A percentile compares a stretch with the other conserved stretches of the same genome.
phyloP scores from a whole-genome alignment of 2,113 vertebrate genomes.

The Pristiophorus japonicus region DNA sequence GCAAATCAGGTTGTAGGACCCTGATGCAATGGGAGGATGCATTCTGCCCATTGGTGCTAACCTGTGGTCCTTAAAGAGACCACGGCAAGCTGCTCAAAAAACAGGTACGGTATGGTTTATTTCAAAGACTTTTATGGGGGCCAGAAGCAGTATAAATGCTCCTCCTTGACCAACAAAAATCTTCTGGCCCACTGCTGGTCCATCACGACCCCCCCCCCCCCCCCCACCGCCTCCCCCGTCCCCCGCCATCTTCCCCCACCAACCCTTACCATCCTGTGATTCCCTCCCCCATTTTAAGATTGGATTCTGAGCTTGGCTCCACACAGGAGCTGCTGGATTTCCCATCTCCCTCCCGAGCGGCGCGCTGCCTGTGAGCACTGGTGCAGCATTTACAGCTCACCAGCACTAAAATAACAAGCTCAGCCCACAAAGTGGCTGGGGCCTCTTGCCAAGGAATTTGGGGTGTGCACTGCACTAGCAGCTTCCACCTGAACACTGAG shows the following conservation, averaged over 20 bases:
- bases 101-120: neutral
- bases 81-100: neutral
- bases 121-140: neutral
- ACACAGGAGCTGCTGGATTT: neutral
- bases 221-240: too few species aligned
- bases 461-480: neutral
- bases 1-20: neutral
- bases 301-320: neutral
- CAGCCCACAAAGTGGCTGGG: neutral
- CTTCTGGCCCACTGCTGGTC: neutral
- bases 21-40: neutral
- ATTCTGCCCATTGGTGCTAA: neutral
- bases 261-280: too few species aligned
- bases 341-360: neutral
- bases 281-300: neutral
- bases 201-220: neutral
- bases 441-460: neutral
- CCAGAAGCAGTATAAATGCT: neutral
- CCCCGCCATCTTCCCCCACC: too few species aligned
- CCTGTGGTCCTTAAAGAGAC: neutral
- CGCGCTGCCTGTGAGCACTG: neutral
- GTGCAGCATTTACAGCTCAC: neutral
- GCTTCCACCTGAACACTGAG: neutral
- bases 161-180: neutral
- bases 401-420: neutral